Base-by-base conservation (phyloP, 2,797 vertebrate genomes). In the Tadarida brasiliensis region DNA sequence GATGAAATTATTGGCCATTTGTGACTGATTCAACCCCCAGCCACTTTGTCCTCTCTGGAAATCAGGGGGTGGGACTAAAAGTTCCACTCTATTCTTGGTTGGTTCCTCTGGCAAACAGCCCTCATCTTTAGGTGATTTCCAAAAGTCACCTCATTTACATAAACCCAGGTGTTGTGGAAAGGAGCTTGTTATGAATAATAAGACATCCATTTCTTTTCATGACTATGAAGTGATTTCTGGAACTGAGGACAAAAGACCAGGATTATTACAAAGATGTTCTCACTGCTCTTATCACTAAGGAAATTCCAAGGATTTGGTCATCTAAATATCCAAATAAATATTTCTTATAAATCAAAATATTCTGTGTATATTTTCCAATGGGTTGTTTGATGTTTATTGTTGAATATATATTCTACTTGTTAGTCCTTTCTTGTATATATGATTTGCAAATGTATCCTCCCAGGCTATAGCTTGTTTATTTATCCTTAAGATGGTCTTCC, bases 311-410 rank as follows among this genome's bases (percentile, higher is more conserved):
- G 20, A 35, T 39, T 11, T 44, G 22, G 22, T 80, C 54, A 11
- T 57, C 33, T 57, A 20, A 26, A 57, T 78, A 35, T 56, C n/a
- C n/a, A 35, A 78, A 24, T 33, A 26, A 26, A 57, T 49, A 44
- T 77, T 77, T 56, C n/a, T 77, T n/a, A n/a, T 87, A 74, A 87
- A 74, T 87, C 20, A 59, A 28, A 76, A 22, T 83, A 65, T 83
- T 12, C 30, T 33, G 10, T 65, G 26, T 15, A 8, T 22, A 57
- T 92, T 76, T 86, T 22, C 16, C 12, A 54, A 28, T 80, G 6
- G 26, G 56, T 73, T 70, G 2, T 63, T 49, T 89, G 9, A 44
- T n/a, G 67, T 26, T 68, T 92, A 57, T 17, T 35, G 6, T 56
- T 63, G 47, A 90, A 33, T 44, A 56, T 12, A 35, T 47, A n/a